Conservation (phyloP, 2,888 invertebrate species). For the Emmelina monodactyla region DNA sequence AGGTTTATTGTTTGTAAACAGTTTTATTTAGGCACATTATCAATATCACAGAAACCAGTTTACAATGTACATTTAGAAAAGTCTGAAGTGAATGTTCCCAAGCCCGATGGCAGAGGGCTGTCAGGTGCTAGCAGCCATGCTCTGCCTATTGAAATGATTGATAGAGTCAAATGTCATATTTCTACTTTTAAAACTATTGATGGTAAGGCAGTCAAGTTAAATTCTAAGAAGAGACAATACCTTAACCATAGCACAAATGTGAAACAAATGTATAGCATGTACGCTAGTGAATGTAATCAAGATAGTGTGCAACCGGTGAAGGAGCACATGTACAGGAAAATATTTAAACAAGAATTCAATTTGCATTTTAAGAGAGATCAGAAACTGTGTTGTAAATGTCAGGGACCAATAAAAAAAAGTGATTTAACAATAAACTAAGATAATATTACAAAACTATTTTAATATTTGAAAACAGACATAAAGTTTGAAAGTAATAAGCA, state of each 20-base stretch:
- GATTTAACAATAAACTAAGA: no score
- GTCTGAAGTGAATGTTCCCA: conserved; percentile 49
- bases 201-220: conserved; percentile 36
- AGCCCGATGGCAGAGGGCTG: conserved; percentile 48
- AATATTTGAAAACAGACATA: no score
- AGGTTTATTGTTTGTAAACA: conserved; percentile 48
- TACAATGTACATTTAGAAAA: conserved; percentile 54
- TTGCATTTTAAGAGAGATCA: conserved; percentile 39
- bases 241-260: conserved; percentile 35
- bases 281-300: conserved; percentile 33
- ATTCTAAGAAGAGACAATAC: conserved; percentile 45
- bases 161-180: conserved; percentile 44
- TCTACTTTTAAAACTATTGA: conserved; percentile 38
- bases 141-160: conserved; percentile 38
- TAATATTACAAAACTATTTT: no score
- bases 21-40: conserved; percentile 51
- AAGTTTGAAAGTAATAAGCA: no score
- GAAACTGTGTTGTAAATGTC: conserved; percentile 42
- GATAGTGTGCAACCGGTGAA: conserved; percentile 35
- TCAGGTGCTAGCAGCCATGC: conserved; percentile 41
- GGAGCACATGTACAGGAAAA: conserved; percentile 57
- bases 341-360: conserved; percentile 49
- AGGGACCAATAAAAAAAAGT: conserved; percentile 40
- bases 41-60: conserved; percentile 54
- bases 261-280: conserved; percentile 49